Evolutionary conservation across 1,140 invertebrate genomes (phyloP), one percentile per base, ranked within the genome.

Genomic region (Octopus bimaculoides): DNA sequence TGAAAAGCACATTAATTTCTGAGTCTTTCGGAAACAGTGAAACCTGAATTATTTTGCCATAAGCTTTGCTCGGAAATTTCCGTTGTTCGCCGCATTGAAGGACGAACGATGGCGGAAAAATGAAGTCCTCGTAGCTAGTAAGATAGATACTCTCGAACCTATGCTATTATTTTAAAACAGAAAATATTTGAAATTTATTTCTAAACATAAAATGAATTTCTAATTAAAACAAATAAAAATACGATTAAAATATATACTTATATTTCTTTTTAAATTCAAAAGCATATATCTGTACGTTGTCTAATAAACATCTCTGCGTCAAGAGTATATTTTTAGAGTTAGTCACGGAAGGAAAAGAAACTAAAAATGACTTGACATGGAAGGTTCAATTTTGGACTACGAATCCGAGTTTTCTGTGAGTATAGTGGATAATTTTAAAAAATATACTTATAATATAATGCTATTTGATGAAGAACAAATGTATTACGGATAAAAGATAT

Each of bases 1-100:
- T 41, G 26, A 41, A 41, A 41, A 2, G 61, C 61, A n/a, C 61
- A 66, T n/a, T 14, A n/a, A 14, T 14, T 14, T n/a, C 61, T n/a
- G 61, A n/a, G 61, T 66, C 6, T 75, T 53, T 75, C 74, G 17
- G 74, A 75, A 53, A 55, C 14, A 75, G 73, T 17, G 17, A 52
- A 73, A n/a, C 52, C 8, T 20, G 26, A 82, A 78, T 52, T 26
- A 56, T 14, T 61, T 55, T 4, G 71, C 78, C 56, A 69, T 78
- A 76, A 69, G 75, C 80, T 80, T 77, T 77, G 81, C 75, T 86
- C 87, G 87, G 85, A 83, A 82, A 85, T 84, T 83, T 87, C 86
- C 87, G 87, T 87, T 86, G 75, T 83, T 86, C 85, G 76, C 83
- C 87, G 87, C 83, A 83, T 81, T 78, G 87, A 84, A 84, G 85